Base-by-base conservation (phyloP, 1,140 invertebrate species). In the Ditylenchus dipsaci region DNA sequence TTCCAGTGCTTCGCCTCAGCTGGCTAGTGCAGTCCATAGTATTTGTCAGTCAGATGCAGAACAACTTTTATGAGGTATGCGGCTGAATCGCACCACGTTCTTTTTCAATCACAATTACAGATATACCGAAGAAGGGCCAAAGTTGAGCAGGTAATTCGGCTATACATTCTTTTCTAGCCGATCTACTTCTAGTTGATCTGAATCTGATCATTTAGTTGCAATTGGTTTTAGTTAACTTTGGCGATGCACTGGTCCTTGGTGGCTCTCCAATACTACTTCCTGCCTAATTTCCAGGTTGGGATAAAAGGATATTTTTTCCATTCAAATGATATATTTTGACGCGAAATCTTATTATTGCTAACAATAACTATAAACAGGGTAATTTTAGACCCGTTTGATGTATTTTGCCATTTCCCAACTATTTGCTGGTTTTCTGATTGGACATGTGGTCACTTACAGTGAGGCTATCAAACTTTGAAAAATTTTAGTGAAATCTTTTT, bases 391-490 rank as follows among this genome's bases (percentile, higher is more conserved):
- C n/a, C 29, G 56, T 21, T 7, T 78, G 7, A 69, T 71, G n/a
- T 78, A 76, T 53, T 78, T 78, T 61, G 11, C 80, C 13, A 60
- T 79, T 33, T 80, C 78, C 11, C 77, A 78, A 65, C 61, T 78
- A n/a, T 76, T 75, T 27, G 77, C 67, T 17, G 77, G 80, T 13
- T 83, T 82, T 58, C 63, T 82, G 30, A 38, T 83, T 3, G 77
- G 81, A 17, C 80, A 82, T 61, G 80, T 82, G 21, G 80, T 82
- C 27, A 82, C 80, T 33, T 82, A 78, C 73, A 82, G 33, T 38
- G 11, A 38, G 33, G 11, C 33, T 5, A 38, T 38, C 11, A n/a
- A n/a, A n/a, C n/a, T n/a, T n/a, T n/a, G n/a, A n/a, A n/a, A n/a
- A n/a, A n/a, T n/a, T n/a, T n/a, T n/a, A n/a, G n/a, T n/a, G n/a